Evolutionary conservation across 2,888 invertebrate genomes (phyloP).

Genomic region (Drosophila siamana): DNA sequence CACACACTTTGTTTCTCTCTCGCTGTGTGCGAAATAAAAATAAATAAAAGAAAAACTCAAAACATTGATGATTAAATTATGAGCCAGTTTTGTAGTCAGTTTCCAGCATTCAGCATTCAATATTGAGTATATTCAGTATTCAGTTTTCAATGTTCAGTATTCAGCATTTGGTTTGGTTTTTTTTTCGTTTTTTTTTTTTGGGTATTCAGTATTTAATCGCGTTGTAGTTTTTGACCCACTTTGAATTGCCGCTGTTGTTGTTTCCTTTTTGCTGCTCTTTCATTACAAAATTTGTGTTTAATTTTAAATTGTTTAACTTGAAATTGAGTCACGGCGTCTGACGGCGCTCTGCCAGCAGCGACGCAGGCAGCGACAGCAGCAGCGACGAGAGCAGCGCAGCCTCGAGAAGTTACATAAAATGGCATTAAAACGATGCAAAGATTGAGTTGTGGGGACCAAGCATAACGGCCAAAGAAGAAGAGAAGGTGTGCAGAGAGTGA

Average conservation of each 20-base stretch:
- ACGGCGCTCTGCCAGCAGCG: conserved; percentile 39
- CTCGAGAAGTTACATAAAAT: conserved; percentile 75
- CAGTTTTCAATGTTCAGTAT: conserved; percentile 17
- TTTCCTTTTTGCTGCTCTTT: conserved; percentile 65
- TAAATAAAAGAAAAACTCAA: conserved; percentile 22
- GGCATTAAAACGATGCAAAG: conserved; percentile 75
- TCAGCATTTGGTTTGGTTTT: conserved; percentile 16
- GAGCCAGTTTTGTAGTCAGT: conserved; percentile 52
- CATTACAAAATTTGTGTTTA: conserved; percentile 79
- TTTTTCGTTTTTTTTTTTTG: conserved; percentile 1
- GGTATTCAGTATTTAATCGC: conserved; percentile 52
- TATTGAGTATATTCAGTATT: conserved; percentile 14
- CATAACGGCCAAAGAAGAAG: conserved; percentile 27
- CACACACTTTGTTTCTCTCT: background rate
- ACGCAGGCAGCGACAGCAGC: conserved; percentile 11
- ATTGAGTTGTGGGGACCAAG: conserved; percentile 64
- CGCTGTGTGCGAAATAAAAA: conserved; percentile 28
- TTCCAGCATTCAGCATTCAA: conserved; percentile 6
- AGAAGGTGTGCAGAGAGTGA: background rate
- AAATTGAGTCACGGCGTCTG: conserved; percentile 71
- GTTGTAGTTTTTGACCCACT: conserved; percentile 68
- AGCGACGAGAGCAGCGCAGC: conserved; percentile 53
- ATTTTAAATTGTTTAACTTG: conserved; percentile 79
- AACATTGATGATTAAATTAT: conserved; percentile 65
- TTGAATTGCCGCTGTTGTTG: conserved; percentile 43